Evolutionary conservation across 2,113 vertebrate species (phyloP).

Genomic region (Marcusenius ussheri): DNA sequence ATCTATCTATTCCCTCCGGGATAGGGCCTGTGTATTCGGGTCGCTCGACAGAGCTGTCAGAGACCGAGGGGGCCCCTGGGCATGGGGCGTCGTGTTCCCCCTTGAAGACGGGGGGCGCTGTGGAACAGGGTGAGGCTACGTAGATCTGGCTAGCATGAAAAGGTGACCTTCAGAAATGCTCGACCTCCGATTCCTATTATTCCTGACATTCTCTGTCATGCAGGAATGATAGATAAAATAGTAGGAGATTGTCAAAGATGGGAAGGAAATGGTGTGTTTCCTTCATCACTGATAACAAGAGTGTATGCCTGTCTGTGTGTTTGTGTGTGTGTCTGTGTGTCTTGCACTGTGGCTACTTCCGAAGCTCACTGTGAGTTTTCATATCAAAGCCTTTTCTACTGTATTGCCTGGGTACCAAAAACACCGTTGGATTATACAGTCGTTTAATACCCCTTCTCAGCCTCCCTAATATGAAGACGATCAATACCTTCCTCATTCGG

Average conservation of each 20-base stretch:
- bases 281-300: background rate
- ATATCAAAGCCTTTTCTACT: background rate
- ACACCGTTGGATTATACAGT: slow-evolving; percentile 1
- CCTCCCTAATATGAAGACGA: background rate
- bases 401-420: background rate
- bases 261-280: background rate
- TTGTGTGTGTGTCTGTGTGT: no score
- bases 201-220: slow-evolving; percentile 15
- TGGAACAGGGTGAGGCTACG: background rate
- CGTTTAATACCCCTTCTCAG: background rate
- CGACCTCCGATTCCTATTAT: slow-evolving; percentile 11
- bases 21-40: background rate
- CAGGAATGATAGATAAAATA: slow-evolving; percentile 8
- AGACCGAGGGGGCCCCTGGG: background rate
- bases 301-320: background rate
- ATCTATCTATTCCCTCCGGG: background rate
- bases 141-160: background rate
- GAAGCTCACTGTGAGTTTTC: background rate
- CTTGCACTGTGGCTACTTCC: background rate
- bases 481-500: slow-evolving; percentile 1
- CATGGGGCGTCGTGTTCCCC: background rate
- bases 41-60: background rate
- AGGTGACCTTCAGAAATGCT: slow-evolving; percentile 8
- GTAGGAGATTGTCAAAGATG: background rate
- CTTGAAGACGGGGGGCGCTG: background rate